phyloP scores from a whole-genome alignment of 1,140 invertebrate genomes.

The Caenorhabditis latens region DNA sequence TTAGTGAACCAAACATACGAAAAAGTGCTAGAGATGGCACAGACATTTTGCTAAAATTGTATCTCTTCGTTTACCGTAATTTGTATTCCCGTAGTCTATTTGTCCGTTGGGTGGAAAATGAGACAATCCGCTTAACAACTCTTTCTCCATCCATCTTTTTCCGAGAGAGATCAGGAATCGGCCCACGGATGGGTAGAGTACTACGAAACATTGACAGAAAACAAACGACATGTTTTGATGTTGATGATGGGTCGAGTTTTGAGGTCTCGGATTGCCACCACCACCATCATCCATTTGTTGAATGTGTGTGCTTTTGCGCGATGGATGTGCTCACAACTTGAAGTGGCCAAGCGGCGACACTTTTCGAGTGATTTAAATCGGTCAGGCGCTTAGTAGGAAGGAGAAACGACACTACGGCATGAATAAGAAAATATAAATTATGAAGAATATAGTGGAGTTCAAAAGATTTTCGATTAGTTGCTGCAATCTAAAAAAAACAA shows the following conservation, averaged over 20 bases:
- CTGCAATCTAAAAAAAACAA: no score
- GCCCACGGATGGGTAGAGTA: background rate
- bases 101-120: slow-evolving; percentile 25
- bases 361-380: slow-evolving; percentile 49
- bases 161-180: slow-evolving; percentile 33
- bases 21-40: no score
- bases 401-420: background rate
- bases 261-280: slow-evolving; percentile 31
- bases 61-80: slow-evolving; percentile 11
- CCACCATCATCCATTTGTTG: slow-evolving; percentile 24
- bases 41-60: background rate
- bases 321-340: slow-evolving; percentile 45
- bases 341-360: slow-evolving; percentile 47
- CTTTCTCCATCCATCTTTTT: background rate
- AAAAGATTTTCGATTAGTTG: no score
- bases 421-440: background rate
- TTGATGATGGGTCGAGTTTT: slow-evolving; percentile 3
- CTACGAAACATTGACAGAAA: slow-evolving; percentile 18
- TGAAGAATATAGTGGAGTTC: background rate
- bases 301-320: slow-evolving; percentile 44
- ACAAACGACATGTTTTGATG: slow-evolving; percentile 43
- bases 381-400: slow-evolving; percentile 6
- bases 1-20: no score
- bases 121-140: slow-evolving; percentile 50
- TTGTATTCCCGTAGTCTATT: slow-evolving; percentile 35